phyloP scores from a whole-genome alignment of 2,888 invertebrate species.

The Dichetophora obliterata region DNA sequence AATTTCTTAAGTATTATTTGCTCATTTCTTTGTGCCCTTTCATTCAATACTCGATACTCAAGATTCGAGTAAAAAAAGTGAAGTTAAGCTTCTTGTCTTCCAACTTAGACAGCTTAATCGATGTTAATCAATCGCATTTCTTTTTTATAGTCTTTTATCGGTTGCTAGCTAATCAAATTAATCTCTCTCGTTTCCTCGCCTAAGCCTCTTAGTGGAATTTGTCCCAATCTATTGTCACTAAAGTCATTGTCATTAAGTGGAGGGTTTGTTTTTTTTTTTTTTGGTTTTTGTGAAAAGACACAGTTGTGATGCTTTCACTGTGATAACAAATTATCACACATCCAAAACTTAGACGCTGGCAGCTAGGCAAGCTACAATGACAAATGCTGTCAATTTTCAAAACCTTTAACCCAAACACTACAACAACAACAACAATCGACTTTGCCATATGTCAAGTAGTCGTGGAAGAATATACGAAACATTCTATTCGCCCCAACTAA shows the following conservation, averaged over 20 bases:
- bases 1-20: background rate
- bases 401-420: conserved; percentile 12
- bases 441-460: conserved; percentile 13
- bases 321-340: conserved; percentile 52
- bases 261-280: background rate
- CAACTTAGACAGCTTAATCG: background rate
- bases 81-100: background rate
- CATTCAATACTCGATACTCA: too few species aligned
- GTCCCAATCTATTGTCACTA: background rate
- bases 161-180: conserved; percentile 3
- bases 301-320: conserved; percentile 53
- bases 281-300: conserved; percentile 5
- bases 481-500: conserved; percentile 34
- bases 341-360: conserved; percentile 22
- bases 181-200: background rate
- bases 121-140: background rate
- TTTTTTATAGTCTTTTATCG: background rate
- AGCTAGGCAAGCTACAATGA: conserved; percentile 42
- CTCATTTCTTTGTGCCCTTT: too few species aligned
- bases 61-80: background rate
- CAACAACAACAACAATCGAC: conserved; percentile 7
- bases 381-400: conserved; percentile 46
- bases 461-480: background rate
- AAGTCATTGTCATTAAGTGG: background rate
- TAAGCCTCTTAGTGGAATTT: background rate